Evolutionary conservation across 2,888 invertebrate species (phyloP).

Genomic region (Doris montereyensis): DNA sequence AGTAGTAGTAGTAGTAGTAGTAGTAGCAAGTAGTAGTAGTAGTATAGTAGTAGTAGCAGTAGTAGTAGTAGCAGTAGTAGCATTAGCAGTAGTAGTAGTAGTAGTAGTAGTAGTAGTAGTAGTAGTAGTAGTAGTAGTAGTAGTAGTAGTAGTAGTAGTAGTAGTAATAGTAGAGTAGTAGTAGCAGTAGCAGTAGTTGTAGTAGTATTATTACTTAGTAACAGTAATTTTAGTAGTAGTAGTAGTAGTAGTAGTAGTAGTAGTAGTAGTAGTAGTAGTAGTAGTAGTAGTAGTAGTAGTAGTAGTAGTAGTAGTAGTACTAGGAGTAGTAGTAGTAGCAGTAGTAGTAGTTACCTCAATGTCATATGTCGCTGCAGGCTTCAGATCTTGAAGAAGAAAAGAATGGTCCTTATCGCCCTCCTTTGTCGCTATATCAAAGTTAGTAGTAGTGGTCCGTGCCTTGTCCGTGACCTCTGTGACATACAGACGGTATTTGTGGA

Average conservation of each 20-base stretch:
- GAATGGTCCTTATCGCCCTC: too few species aligned
- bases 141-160: not conserved
- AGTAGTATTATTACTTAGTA: not conserved
- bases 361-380: not conserved
- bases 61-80: not conserved
- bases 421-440: too few species aligned
- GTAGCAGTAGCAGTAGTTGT: not conserved
- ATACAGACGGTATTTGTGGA: too few species aligned
- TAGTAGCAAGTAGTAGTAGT: not conserved
- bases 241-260: not conserved
- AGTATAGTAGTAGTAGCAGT: not conserved
- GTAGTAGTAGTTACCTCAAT: not conserved
- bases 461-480: too few species aligned
- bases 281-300: not conserved
- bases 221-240: not conserved
- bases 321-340: not conserved
- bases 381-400: too few species aligned
- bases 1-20: not conserved
- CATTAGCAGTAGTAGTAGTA: not conserved
- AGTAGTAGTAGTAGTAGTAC: not conserved
- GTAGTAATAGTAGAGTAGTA: not conserved
- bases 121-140: not conserved
- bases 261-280: not conserved
- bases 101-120: not conserved
- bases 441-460: too few species aligned